Evolutionary conservation across 2,888 invertebrate genomes (phyloP).

Genomic region (Drosophila macrospina): DNA sequence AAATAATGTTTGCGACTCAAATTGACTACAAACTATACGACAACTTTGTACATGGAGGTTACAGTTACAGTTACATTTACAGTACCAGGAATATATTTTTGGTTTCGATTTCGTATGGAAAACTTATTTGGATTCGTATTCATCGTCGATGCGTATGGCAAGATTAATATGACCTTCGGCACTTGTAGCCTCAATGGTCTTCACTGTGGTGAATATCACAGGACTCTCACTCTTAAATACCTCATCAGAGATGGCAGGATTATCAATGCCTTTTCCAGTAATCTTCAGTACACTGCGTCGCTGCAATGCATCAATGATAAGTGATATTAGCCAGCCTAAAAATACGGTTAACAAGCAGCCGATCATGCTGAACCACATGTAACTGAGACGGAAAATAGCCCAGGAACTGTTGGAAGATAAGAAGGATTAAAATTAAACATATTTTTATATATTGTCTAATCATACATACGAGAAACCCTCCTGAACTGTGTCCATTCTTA

Average conservation of each 20-base stretch:
- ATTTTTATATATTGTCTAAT: neutral
- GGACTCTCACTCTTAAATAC: slow-evolving; percentile 56
- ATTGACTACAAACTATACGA: slow-evolving; percentile 39
- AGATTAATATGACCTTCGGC: slow-evolving; percentile 82
- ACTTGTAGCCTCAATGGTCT: slow-evolving; percentile 35
- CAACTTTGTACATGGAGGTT: slow-evolving; percentile 74
- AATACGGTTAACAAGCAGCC: slow-evolving; percentile 91
- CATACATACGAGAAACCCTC: slow-evolving; percentile 71
- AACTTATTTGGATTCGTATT: slow-evolving; percentile 55
- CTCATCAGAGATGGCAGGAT: slow-evolving; percentile 57
- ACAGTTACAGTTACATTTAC: slow-evolving; percentile 48
- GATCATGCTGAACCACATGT: slow-evolving; percentile 95
- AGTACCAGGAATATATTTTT: slow-evolving; percentile 42
- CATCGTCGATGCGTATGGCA: slow-evolving; percentile 84
- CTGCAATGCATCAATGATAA: slow-evolving; percentile 86
- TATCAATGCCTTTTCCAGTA: slow-evolving; percentile 69
- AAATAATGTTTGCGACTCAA: slow-evolving; percentile 48
- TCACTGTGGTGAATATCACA: slow-evolving; percentile 42
- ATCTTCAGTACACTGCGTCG: slow-evolving; percentile 80
- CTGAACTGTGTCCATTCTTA: slow-evolving; percentile 15
- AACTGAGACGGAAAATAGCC: slow-evolving; percentile 91
- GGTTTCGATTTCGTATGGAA: neutral
- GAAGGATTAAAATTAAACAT: neutral
- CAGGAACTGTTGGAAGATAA: slow-evolving; percentile 70
- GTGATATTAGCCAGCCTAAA: slow-evolving; percentile 91